Base-by-base conservation (phyloP, 35 echinoderm and acorn worm genomes). In the Nesometra sesokonis region DNA sequence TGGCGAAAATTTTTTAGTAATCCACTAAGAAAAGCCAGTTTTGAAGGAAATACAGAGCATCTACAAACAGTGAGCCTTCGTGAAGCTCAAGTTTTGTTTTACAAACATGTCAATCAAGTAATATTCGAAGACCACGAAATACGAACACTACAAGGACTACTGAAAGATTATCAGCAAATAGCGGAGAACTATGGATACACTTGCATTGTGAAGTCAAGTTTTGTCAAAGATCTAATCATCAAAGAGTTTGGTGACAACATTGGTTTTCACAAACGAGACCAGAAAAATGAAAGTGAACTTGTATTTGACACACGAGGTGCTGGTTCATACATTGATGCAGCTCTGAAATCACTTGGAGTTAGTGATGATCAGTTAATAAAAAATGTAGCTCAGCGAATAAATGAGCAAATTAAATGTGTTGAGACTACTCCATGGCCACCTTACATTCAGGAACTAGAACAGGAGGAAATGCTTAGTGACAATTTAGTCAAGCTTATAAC, bases 91-190 rank as follows among this genome's bases (percentile, higher is more conserved):
- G 30, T 36, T 34, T 35, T 89, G 80, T 83, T 89, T 80, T 89
- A 83, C 77, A 35, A 87, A 33, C 77, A 87, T 46, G 86, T 87
- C 43, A 57, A 76, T 79, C 86, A 87, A 76, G 86, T 80, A 27
- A 87, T 87, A 19, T 87, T 87, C 27, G 79, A 80, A 30, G 82
- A 86, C 23, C 85, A 86, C 86, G 85, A 91, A 81, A 31, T 91
- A 35, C 83, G 84, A 32, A 86, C 89, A 85, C 47, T 91, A 30
- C 89, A 86, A 77, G 57, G 84, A 34, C 89, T 91, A 40, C 84
- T 91, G 32, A 13, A 86, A 35, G 89, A 91, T 40, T 91, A 91
- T 47, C 47, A 91, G 35, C 78, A 67, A 40, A 91, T 91, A 32
- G 40, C 82, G 13, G 32, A 57, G 80, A 86, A 91, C 86, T 33